Percentiles rank a stretch among this genome's conserved stretches.
phyloP scores from a whole-genome alignment of 2,797 vertebrate species.

The Acropternis orthonyx region DNA sequence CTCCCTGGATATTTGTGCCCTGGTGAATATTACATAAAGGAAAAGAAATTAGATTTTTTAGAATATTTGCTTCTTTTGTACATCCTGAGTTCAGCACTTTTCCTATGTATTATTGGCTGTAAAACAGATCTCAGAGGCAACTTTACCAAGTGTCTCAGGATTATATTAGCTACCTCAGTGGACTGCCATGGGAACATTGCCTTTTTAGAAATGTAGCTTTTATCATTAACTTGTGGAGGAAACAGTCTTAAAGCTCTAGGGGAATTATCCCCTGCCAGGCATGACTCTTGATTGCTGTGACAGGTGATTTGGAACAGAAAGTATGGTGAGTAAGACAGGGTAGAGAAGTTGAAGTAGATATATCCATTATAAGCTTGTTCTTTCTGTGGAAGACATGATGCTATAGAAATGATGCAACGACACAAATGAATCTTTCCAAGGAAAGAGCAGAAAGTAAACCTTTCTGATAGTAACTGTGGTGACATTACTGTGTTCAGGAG shows the following conservation, averaged over 20 bases:
- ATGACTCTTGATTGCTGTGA: constrained; percentile 46
- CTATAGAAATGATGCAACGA: background rate
- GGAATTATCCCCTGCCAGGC: constrained; percentile 47
- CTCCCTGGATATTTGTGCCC: background rate
- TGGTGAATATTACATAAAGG: background rate
- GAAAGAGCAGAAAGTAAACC: background rate
- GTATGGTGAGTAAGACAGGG: background rate
- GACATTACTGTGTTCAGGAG: background rate
- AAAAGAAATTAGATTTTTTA: background rate
- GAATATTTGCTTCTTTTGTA: background rate
- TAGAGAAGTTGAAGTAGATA: background rate
- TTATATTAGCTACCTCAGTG: constrained; percentile 62
- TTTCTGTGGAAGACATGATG: background rate
- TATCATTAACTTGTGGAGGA: constrained; percentile 22
- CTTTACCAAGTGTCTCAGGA: constrained; percentile 51
- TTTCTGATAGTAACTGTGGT: background rate
- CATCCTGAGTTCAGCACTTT: background rate
- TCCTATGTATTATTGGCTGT: background rate
- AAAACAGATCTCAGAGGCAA: constrained; percentile 47
- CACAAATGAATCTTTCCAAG: background rate
- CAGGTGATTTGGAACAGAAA: background rate
- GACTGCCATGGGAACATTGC: constrained; percentile 47
- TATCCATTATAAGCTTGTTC: background rate
- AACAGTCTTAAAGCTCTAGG: constrained; percentile 50
- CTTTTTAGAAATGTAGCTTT: constrained; percentile 61